phyloP scores from a whole-genome alignment of 2,113 vertebrate genomes.

The Glaucidium brasilianum region DNA sequence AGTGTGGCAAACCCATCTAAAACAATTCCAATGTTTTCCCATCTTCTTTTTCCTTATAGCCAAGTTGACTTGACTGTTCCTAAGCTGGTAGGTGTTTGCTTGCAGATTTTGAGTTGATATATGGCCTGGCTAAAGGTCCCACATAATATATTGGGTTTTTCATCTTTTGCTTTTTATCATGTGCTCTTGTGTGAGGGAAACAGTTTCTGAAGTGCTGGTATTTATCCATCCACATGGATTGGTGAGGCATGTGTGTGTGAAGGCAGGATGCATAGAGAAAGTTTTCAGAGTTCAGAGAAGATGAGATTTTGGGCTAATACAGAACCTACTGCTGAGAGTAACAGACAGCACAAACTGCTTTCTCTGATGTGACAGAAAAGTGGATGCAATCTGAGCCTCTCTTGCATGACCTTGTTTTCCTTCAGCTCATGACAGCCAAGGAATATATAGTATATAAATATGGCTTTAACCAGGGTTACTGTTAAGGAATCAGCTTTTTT shows the following conservation, averaged over 20 bases:
- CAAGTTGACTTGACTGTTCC: background rate
- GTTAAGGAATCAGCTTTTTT: background rate
- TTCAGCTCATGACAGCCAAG: background rate
- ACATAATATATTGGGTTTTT: background rate
- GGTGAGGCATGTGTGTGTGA: background rate
- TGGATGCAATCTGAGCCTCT: background rate
- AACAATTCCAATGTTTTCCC: background rate
- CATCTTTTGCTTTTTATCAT: background rate
- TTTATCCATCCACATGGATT: background rate
- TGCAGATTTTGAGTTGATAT: background rate
- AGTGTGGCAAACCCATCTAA: conserved; percentile 28
- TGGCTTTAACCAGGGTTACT: background rate
- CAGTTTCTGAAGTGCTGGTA: background rate
- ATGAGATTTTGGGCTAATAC: background rate
- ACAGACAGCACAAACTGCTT: background rate
- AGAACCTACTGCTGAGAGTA: background rate
- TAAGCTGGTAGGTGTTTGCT: background rate
- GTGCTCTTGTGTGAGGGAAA: background rate
- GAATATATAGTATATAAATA: background rate
- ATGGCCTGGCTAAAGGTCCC: background rate
- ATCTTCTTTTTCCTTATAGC: background rate
- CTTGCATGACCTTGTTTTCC: background rate
- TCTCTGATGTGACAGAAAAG: background rate
- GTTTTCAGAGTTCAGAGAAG: background rate
- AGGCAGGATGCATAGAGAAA: background rate